Percentiles rank a stretch among this genome's conserved stretches.
Evolutionary conservation across 2,888 invertebrate genomes (phyloP).

Genomic region (Ormyrus nitidulus): DNA sequence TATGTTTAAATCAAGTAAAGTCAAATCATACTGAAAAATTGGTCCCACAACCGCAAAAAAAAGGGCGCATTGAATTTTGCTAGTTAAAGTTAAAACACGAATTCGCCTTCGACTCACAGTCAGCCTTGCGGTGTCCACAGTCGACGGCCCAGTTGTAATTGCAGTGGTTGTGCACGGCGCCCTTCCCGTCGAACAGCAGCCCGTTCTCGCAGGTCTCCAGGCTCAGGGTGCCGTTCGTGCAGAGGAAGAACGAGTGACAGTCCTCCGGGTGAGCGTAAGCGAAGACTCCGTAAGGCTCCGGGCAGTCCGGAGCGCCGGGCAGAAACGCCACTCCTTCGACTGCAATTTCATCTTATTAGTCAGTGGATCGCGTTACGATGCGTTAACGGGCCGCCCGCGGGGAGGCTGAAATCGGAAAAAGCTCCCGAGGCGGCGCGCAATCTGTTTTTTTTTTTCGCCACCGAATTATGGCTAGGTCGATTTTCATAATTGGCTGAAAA

Average conservation of each 20-base stretch:
- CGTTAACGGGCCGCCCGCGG: too few species aligned
- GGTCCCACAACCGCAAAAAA: not conserved
- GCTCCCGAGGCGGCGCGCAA: too few species aligned
- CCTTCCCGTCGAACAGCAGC: conserved; percentile 92
- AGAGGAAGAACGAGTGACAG: conserved; percentile 93
- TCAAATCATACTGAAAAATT: too few species aligned
- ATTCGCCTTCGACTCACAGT: conserved; percentile 79
- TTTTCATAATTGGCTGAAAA: too few species aligned
- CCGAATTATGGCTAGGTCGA: too few species aligned
- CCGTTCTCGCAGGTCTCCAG: conserved; percentile 95
- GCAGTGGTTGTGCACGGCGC: conserved; percentile 93
- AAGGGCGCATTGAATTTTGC: not conserved
- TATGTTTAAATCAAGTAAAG: too few species aligned
- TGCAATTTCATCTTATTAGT: not conserved
- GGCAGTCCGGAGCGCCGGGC: conserved; percentile 82
- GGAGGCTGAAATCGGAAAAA: too few species aligned
- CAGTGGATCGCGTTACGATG: not conserved
- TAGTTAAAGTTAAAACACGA: not conserved
- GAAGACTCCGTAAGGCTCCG: conserved; percentile 87
- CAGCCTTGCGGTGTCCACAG: conserved; percentile 88
- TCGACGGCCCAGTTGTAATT: conserved; percentile 96
- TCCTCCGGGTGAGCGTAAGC: conserved; percentile 91
- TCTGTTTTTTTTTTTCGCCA: too few species aligned
- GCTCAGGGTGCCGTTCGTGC: conserved; percentile 92
- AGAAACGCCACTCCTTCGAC: conserved; percentile 25